Evolutionary conservation across 2,797 vertebrate genomes (phyloP).

Genomic region (Hemibagrus guttatus): DNA sequence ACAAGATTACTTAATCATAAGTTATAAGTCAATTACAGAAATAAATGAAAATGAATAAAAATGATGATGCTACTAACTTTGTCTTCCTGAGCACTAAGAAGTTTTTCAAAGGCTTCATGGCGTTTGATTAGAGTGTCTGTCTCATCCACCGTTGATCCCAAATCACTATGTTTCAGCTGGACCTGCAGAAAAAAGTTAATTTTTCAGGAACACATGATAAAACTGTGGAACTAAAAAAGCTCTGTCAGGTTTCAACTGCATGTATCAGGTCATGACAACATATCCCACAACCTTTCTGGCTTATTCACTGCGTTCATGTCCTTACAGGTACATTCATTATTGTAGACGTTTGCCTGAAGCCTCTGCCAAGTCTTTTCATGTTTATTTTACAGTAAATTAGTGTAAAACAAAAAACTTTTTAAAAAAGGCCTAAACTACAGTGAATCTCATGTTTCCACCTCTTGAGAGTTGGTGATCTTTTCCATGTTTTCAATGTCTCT

Average conservation of each 20-base stretch:
- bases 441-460: conserved; percentile 67
- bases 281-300: neutral
- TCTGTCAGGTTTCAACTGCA: no score
- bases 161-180: conserved; percentile 78
- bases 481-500: conserved; percentile 78
- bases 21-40: neutral
- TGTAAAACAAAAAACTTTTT: neutral
- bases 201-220: neutral
- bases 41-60: neutral
- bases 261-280: neutral
- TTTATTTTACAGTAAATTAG: neutral
- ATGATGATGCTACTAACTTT: conserved; percentile 74
- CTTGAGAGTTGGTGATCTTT: conserved; percentile 79
- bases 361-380: neutral
- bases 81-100: conserved; percentile 84
- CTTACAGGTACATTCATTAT: neutral
- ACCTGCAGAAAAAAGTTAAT: conserved; percentile 66
- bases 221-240: neutral
- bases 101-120: conserved; percentile 87
- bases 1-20: neutral
- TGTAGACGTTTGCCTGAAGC: neutral
- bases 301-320: neutral
- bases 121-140: conserved; percentile 81
- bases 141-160: conserved; percentile 81
- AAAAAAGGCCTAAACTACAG: neutral